Percentiles rank a stretch among this genome's conserved stretches.
Evolutionary conservation across 53 echinoderm and acorn worm genomes (phyloP).

Genomic region (Patiria pectinifera): DNA sequence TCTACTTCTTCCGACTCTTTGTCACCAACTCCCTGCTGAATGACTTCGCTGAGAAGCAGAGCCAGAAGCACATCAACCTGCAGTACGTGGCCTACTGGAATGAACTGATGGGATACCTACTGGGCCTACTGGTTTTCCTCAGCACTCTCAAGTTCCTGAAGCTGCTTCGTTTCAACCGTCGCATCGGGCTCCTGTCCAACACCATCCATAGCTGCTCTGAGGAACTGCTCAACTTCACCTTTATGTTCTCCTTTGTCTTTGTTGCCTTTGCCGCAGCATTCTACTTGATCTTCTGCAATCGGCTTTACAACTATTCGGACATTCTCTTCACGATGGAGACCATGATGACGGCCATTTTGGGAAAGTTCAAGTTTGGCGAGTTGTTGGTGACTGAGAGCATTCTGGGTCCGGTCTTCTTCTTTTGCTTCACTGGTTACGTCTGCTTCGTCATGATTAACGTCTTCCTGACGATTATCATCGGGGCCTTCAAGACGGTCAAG

Average conservation of each 20-base stretch:
- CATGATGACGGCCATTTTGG: slow-evolving; percentile 83
- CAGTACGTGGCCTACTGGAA: slow-evolving; percentile 99
- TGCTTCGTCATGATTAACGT: slow-evolving; percentile 96
- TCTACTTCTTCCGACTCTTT: slow-evolving; percentile 87
- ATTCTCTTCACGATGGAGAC: slow-evolving; percentile 90
- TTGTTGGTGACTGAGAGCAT: slow-evolving; percentile 67
- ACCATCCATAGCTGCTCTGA: slow-evolving; percentile 75
- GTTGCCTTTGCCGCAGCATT: slow-evolving; percentile 83
- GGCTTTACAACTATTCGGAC: slow-evolving; percentile 81
- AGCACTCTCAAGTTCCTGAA: slow-evolving; percentile 90
- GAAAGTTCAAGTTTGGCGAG: slow-evolving; percentile 82
- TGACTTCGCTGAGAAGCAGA: slow-evolving; percentile 47
- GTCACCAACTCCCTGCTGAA: slow-evolving; percentile 72
- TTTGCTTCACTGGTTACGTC: slow-evolving; percentile 90
- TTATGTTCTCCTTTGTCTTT: slow-evolving; percentile 92
- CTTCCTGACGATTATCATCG: slow-evolving; percentile 94
- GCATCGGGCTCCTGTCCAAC: slow-evolving; percentile 85
- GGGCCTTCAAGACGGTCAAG: slow-evolving; percentile 87
- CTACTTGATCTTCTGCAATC: slow-evolving; percentile 73
- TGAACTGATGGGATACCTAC: slow-evolving; percentile 84
- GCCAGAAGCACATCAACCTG: slow-evolving; percentile 71
- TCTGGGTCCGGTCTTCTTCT: slow-evolving; percentile 89
- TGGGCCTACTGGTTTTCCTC: slow-evolving; percentile 88
- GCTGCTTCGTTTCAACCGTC: slow-evolving; percentile 93
- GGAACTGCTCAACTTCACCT: slow-evolving; percentile 86